phyloP scores from a whole-genome alignment of 2,888 invertebrate genomes.

The Nasonia oneida region DNA sequence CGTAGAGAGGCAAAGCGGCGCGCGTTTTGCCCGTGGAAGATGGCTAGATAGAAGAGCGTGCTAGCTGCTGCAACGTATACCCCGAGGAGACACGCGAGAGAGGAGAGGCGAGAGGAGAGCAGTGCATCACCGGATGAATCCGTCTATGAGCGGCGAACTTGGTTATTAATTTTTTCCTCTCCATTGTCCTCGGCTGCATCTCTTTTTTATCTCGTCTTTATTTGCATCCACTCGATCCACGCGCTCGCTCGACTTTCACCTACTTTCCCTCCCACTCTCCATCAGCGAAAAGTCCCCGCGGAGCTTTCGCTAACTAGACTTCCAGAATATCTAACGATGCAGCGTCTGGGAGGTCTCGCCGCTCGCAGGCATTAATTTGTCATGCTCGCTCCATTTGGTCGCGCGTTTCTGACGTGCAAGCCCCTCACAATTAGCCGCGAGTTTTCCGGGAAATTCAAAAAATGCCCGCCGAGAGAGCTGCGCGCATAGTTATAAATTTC shows the following conservation, averaged over 20 bases:
- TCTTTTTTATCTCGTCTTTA: slow-evolving; percentile 36
- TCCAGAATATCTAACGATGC: slow-evolving; percentile 63
- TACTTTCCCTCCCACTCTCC: slow-evolving; percentile 27
- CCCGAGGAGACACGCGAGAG: slow-evolving; percentile 8
- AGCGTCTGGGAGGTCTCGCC: slow-evolving; percentile 41
- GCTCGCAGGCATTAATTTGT: slow-evolving; percentile 62
- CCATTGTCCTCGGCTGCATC: slow-evolving; percentile 44
- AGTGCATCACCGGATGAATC: slow-evolving; percentile 61
- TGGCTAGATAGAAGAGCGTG: slow-evolving; percentile 28
- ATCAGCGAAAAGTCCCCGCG: slow-evolving; percentile 53
- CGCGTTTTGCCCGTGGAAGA: slow-evolving; percentile 18
- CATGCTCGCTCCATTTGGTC: slow-evolving; percentile 61
- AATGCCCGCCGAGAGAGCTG: slow-evolving; percentile 24
- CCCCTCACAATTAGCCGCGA: slow-evolving; percentile 30
- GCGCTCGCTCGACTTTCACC: slow-evolving; percentile 8
- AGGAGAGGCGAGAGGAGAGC: slow-evolving; percentile 7
- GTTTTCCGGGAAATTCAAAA: background rate
- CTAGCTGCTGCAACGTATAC: slow-evolving; percentile 9
- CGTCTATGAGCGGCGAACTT: slow-evolving; percentile 62
- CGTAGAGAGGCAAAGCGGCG: slow-evolving; percentile 54
- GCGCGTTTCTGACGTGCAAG: slow-evolving; percentile 31
- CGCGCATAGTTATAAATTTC: background rate
- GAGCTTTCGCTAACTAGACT: slow-evolving; percentile 63
- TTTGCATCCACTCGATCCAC: slow-evolving; percentile 50
- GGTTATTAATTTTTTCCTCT: slow-evolving; percentile 52